Percentiles rank a stretch among this genome's conserved stretches.
Conservation (phyloP, 2,888 invertebrate genomes). For the Liposcelis brunnea region DNA sequence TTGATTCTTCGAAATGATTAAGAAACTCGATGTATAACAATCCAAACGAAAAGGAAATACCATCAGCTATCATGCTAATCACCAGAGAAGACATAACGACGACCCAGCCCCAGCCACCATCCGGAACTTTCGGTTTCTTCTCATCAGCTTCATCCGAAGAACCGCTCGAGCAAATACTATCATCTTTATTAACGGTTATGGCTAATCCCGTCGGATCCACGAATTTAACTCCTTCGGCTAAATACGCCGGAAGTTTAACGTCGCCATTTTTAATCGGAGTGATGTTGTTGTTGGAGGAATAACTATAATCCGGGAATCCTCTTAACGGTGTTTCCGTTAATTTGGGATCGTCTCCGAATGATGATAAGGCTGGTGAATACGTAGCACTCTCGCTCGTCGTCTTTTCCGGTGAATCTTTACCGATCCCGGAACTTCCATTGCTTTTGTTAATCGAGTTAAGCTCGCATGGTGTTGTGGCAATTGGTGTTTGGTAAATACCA, state of each 20-base stretch:
- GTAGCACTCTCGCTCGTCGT: not conserved
- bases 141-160: constrained; percentile 18
- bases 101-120: constrained; percentile 81
- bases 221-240: constrained; percentile 19
- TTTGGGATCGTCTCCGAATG: constrained; percentile 4
- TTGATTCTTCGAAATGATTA: constrained; percentile 60
- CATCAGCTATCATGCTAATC: constrained; percentile 81
- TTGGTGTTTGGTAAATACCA: not conserved
- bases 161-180: constrained; percentile 15
- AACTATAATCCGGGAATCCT: not conserved
- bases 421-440: too few relatives aligned
- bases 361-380: not conserved
- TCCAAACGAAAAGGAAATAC: constrained; percentile 85
- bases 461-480: not conserved
- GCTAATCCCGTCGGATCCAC: constrained; percentile 2
- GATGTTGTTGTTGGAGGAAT: constrained; percentile 1
- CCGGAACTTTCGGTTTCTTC: constrained; percentile 44
- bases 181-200: constrained; percentile 16
- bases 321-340: not conserved
- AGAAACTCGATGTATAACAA: constrained; percentile 70
- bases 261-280: not conserved
- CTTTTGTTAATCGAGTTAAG: too few relatives aligned
- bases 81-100: constrained; percentile 72
- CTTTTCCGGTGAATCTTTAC: not conserved
- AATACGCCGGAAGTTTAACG: constrained; percentile 10